Base-by-base conservation (phyloP, 2,888 invertebrate species). In the Trisateles emortualis region DNA sequence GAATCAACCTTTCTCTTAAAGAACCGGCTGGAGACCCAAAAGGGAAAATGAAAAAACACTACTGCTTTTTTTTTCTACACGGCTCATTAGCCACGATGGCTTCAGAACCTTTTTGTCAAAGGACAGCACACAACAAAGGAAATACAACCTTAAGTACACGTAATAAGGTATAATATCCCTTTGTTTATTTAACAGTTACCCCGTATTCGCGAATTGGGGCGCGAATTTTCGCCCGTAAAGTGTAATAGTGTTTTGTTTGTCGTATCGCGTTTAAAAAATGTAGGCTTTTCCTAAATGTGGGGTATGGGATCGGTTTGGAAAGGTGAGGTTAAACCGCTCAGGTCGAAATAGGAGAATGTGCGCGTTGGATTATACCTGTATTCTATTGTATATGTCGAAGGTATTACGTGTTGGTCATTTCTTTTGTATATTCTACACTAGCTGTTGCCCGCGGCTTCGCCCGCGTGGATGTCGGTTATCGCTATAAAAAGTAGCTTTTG, bases 1-100 rank as follows among this genome's bases (percentile, higher is more conserved):
- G 69, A 76, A 74, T 76, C 76, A 75, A 78, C 78, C 76, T 78
- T 76, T 62, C 61, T 67, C 63, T 68, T 64, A 68, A 67, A 66
- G 57, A 66, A 59, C 71, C 54, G 55, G 44, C 47, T 39, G 51
- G 53, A 60, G 63, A 64, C 59, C 73, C 59, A 59, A 68, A 62
- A 67, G 65, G 74, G 68, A 79, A 73, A 68, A 72, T 61, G 67
- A 70, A 70, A 68, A 69, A 58, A 72, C 48, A 70, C 63, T 59
- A 61, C 46, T 56, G 52, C 58, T 67, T 74, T 74, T 71, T 33
- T 63, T 72, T 77, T 72, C 74, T 68, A 66, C 68, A 76, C 52
- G 76, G 74, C 80, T 81, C 80, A 81, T 79, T 81, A 81, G 74
- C 48, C 69, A 65, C 71, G 74, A 76, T 78, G 74, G 74, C 75